phyloP scores from a whole-genome alignment of 2,888 invertebrate genomes.

The Eupithecia subumbrata region DNA sequence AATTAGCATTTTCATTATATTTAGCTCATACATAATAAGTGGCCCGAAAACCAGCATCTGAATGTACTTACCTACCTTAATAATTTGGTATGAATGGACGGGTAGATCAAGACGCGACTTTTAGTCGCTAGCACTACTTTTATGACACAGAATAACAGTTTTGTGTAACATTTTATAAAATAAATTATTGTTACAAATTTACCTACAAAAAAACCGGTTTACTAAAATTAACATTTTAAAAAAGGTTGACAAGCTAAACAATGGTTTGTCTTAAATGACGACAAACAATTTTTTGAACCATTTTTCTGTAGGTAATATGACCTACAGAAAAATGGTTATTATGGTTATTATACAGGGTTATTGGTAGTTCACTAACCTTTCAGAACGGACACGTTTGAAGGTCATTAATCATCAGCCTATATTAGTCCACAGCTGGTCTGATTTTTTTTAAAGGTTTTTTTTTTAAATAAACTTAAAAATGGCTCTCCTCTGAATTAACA shows the following conservation, averaged over 20 bases:
- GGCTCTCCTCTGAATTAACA: too few species aligned
- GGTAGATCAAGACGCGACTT: conserved; percentile 3
- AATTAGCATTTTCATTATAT: neutral
- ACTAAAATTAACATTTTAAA: neutral
- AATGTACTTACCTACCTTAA: neutral
- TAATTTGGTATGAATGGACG: neutral
- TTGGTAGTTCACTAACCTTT: too few species aligned
- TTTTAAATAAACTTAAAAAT: too few species aligned
- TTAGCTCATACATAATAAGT: conserved; percentile 10
- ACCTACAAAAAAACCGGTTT: neutral
- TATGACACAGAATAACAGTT: neutral
- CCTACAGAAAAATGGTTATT: too few species aligned
- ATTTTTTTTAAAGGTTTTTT: too few species aligned
- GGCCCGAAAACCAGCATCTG: neutral
- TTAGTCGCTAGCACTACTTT: neutral
- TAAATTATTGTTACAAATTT: neutral
- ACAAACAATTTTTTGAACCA: too few species aligned
- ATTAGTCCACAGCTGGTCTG: too few species aligned
- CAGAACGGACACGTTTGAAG: too few species aligned
- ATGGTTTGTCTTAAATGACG: too few species aligned
- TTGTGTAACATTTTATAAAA: neutral
- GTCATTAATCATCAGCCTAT: too few species aligned
- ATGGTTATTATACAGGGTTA: too few species aligned
- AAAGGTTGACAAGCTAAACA: neutral
- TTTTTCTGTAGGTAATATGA: too few species aligned